These are phyloP conservation scores for Anhinga anhinga DNA, from an alignment of 2,113 vertebrate species.

Conservation along the genomic window DNA sequence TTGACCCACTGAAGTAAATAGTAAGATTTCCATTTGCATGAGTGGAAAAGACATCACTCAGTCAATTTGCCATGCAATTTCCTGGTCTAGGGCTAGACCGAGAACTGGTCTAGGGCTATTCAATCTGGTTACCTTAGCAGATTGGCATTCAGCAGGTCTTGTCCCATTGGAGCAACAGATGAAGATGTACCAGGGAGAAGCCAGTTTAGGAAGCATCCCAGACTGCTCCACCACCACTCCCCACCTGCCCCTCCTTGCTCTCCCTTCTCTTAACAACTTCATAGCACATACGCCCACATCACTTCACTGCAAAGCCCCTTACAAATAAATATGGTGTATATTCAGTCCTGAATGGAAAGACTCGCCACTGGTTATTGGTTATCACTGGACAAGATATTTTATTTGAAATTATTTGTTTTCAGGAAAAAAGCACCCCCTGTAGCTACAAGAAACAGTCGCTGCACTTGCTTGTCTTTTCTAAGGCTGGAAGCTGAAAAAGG, in stretches of 20 bases:
- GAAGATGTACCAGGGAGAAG: not conserved
- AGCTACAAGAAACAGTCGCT: not conserved
- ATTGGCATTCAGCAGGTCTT: not conserved
- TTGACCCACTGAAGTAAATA: not conserved
- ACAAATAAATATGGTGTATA: not conserved
- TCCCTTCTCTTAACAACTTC: not conserved
- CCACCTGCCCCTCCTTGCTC: not conserved
- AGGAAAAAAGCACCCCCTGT: not conserved
- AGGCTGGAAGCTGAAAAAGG: not conserved
- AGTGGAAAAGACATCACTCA: not conserved
- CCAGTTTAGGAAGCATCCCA: not conserved
- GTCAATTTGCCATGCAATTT: not conserved
- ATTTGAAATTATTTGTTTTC: not conserved
- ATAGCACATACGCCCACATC: not conserved
- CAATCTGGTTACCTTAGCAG: not conserved
- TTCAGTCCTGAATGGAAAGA: not conserved
- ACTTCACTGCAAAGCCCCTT: not conserved
- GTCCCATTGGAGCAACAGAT: not conserved
- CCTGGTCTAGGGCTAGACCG: not conserved
- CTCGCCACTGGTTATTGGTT: not conserved
- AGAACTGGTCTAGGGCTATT: not conserved
- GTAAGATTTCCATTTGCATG: not conserved
- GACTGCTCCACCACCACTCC: not conserved
- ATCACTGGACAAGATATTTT: not conserved
- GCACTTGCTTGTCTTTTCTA: not conserved